These are phyloP conservation scores for Cheilosia grossa DNA, from an alignment of 2,888 invertebrate genomes.

Conservation along the genomic window DNA sequence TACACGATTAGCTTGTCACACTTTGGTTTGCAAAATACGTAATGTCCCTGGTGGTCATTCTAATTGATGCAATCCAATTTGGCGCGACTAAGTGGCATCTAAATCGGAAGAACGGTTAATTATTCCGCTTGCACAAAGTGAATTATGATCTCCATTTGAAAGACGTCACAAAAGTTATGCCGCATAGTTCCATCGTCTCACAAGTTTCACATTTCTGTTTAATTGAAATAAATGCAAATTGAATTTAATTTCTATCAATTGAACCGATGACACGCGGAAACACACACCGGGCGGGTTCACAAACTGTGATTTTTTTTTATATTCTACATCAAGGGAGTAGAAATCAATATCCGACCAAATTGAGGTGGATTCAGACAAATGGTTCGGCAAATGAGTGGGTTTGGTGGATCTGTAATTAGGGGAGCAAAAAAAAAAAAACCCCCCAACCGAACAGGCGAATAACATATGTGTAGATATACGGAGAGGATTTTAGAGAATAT, in stretches of 20 bases:
- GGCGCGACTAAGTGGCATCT: conserved; percentile 40
- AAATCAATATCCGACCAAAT: conserved; percentile 7
- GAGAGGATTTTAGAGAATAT: conserved; percentile 4
- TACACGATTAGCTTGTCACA: not conserved
- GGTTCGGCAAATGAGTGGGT: conserved; percentile 27
- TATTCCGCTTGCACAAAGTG: conserved; percentile 43
- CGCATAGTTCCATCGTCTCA: not conserved
- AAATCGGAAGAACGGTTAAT: conserved; percentile 62
- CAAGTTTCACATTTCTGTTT: conserved; percentile 25
- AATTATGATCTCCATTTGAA: conserved; percentile 52
- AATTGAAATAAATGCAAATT: conserved; percentile 62
- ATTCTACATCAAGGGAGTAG: not conserved
- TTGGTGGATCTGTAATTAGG: conserved; percentile 39
- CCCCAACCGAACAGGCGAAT: conserved; percentile 18
- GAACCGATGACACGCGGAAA: conserved; percentile 14
- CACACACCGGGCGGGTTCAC: not conserved
- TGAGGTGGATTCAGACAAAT: conserved; percentile 24
- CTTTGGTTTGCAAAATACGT: not conserved
- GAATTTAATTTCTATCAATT: conserved; percentile 57
- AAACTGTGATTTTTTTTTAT: conserved; percentile 28
- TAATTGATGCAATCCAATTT: conserved; percentile 28
- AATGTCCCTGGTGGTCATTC: not conserved
- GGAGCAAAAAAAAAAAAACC: not conserved
- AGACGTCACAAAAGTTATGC: conserved; percentile 22
- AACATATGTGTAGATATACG: not conserved